A percentile compares a stretch with the other conserved stretches of the same genome.
Evolutionary conservation across 2,888 invertebrate genomes (phyloP).

Genomic region (Gandaritis pyraliata): DNA sequence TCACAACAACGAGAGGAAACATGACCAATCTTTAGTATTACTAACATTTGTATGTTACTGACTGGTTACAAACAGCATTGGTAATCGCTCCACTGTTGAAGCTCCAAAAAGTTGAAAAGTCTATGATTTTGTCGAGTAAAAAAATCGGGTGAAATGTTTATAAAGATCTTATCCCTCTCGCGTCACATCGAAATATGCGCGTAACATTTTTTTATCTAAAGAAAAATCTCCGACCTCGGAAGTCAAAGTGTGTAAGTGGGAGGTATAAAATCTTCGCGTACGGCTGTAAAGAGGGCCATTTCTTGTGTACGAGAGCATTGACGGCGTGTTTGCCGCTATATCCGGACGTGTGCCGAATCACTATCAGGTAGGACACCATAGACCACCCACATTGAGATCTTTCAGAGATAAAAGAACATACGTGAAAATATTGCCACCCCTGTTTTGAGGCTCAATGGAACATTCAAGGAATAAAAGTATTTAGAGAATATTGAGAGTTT

Average conservation of each 20-base stretch:
- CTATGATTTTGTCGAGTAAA: no score
- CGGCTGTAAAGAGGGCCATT: constrained; percentile 74
- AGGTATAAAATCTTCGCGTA: constrained; percentile 72
- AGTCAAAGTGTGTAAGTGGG: constrained; percentile 73
- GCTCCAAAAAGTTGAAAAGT: no score
- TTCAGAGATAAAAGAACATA: no score
- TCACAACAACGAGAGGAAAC: no score
- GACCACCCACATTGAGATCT: no score
- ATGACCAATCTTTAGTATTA: background rate
- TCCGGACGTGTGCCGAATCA: constrained; percentile 65
- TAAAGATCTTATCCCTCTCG: background rate
- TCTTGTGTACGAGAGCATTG: constrained; percentile 70
- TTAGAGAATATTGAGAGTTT: no score
- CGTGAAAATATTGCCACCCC: no score
- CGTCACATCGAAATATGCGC: background rate
- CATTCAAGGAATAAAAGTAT: no score
- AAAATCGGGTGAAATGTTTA: background rate
- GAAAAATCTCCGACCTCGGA: constrained; percentile 64
- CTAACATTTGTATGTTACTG: background rate
- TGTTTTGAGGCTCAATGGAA: no score
- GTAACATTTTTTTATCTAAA: constrained; percentile 62
- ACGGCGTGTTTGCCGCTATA: constrained; percentile 60
- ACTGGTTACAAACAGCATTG: no score
- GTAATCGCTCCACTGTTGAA: no score
- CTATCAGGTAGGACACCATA: constrained; percentile 38